phyloP scores from a whole-genome alignment of 2,888 invertebrate species.

The Callyntrura guangdongensis region DNA sequence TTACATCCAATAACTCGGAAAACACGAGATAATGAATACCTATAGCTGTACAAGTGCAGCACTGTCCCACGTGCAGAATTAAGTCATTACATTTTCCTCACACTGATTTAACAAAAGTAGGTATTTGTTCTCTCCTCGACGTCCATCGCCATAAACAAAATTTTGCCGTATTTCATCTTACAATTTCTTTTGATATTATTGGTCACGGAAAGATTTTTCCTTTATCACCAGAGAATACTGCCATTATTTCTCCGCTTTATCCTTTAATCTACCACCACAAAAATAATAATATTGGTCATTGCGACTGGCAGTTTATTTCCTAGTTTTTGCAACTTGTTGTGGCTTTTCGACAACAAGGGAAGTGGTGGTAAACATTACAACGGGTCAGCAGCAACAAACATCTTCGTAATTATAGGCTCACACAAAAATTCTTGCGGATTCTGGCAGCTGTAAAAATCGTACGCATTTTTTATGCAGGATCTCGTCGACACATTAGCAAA shows the following conservation, averaged over 20 bases:
- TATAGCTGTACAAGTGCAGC: too few species aligned
- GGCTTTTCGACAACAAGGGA: background rate
- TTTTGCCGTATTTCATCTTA: constrained; percentile 43
- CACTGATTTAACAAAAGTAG: background rate
- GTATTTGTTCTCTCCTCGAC: background rate
- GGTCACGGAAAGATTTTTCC: constrained; percentile 21
- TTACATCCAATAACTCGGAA: too few species aligned
- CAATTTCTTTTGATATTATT: constrained; percentile 38
- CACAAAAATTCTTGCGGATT: constrained; percentile 65
- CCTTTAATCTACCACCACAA: constrained; percentile 23
- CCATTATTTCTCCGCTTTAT: constrained; percentile 21
- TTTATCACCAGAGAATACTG: constrained; percentile 25
- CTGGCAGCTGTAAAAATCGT: constrained; percentile 54
- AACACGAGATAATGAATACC: too few species aligned
- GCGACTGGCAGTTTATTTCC: constrained; percentile 36
- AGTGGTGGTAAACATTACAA: constrained; percentile 20
- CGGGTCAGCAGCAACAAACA: constrained; percentile 68
- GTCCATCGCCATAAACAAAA: constrained; percentile 41
- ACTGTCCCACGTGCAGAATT: constrained; percentile 32
- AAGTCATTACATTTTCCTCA: constrained; percentile 47
- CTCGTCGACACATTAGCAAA: constrained; percentile 22
- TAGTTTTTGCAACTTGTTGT: constrained; percentile 49
- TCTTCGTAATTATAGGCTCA: constrained; percentile 59
- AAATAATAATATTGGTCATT: constrained; percentile 57
- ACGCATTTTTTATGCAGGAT: background rate